Percentiles rank a stretch among this genome's conserved stretches.
phyloP scores from a whole-genome alignment of 2,888 invertebrate species.

The Oxyteleia sp. region DNA sequence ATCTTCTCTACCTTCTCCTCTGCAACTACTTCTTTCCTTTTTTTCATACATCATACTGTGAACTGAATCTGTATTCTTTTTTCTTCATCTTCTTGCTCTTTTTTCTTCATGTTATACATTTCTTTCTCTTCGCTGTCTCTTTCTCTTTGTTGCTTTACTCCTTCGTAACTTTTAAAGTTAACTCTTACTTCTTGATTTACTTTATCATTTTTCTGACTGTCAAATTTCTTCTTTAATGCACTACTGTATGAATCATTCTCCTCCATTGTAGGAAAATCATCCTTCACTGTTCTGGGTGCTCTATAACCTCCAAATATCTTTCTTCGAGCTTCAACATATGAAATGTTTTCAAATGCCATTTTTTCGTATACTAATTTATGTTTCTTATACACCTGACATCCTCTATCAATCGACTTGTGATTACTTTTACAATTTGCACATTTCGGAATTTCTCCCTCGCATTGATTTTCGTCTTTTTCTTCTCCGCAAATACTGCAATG shows the following conservation, averaged over 20 bases:
- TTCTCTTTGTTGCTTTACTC: too few relatives aligned
- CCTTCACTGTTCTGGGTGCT: background rate
- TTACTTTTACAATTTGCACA: conserved; percentile 24
- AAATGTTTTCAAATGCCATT: conserved; percentile 32
- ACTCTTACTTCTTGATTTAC: background rate
- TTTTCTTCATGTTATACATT: too few relatives aligned
- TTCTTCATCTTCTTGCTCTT: too few relatives aligned
- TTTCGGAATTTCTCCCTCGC: background rate
- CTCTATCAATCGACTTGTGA: conserved; percentile 2
- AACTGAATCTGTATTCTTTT: too few relatives aligned
- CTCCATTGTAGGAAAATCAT: conserved; percentile 12
- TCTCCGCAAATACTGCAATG: conserved; percentile 23
- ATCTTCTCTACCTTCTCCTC: too few relatives aligned
- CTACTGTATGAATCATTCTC: background rate
- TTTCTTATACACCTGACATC: background rate
- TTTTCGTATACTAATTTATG: conserved; percentile 10
- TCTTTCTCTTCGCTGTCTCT: too few relatives aligned
- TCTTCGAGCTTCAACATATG: conserved; percentile 10
- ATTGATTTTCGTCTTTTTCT: background rate
- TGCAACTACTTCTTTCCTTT: too few relatives aligned
- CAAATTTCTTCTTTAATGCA: background rate
- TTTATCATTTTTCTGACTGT: too few relatives aligned
- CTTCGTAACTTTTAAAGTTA: background rate
- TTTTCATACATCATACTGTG: too few relatives aligned
- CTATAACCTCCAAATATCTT: background rate